Base-by-base conservation (phyloP, 2,888 invertebrate species). In the Tromatobia lineatoria region DNA sequence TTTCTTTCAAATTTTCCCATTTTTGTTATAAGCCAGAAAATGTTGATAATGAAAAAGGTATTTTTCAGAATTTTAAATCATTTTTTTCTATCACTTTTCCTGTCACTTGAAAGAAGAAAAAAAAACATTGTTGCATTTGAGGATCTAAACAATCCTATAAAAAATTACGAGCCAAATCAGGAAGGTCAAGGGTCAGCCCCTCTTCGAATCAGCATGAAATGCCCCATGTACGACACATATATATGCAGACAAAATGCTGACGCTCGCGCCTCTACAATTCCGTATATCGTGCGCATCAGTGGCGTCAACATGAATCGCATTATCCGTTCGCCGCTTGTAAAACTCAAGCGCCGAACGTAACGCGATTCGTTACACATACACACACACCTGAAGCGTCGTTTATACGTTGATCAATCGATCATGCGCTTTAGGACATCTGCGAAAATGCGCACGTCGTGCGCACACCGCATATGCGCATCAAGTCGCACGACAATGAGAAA, bases 351-450 rank as follows among this genome's bases (percentile, higher is more conserved):
- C 11, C 0, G 64, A 64, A 20, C 42, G 38, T 34, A 18, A 10
- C 64, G 64, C 18, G 11, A 64, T 64, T 64, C 20, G 38, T 64
- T 10, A 64, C n/a, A n/a, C n/a, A n/a, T n/a, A n/a, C n/a, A n/a
- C 7, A 7, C 11, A 29, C 29, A 59, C 29, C 59, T 29, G 29
- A 59, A 59, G 29, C 29, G 15, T 29, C 29, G 13, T 15, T 11
- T 59, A 59, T 13, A 25, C 20, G 20, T 10, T 23, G 15, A 15
- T 3, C 25, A 25, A 57, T 38, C 38, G 38, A 38, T 38, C 38
- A 57, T 13, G 20, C 15, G 59, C 59, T 15, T 11, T 59, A 15
- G 29, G 13, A 15, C 57, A 29, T 29, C 25, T 15, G 29, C 57
- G 25, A 57, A 25, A 29, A 10, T 54, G 59, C 25, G 59, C 20